Conservation (phyloP, 2,113 vertebrate species). For the Oostethus manadensis region DNA sequence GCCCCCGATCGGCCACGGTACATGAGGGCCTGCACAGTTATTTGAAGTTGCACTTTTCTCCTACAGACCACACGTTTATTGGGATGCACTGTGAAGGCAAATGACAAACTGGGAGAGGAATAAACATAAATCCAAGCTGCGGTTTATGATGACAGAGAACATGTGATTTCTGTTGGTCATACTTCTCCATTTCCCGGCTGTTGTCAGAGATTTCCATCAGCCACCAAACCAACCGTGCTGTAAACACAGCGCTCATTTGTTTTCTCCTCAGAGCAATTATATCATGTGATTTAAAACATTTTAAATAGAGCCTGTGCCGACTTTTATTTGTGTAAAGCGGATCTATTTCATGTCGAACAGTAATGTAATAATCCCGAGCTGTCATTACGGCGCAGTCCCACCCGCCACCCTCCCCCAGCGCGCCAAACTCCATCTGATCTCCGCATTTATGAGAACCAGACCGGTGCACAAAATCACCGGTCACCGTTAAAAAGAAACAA, state of each 20-base stretch:
- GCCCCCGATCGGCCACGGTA: neutral
- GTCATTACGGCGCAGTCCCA: constrained; percentile 69
- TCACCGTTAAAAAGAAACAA: constrained; percentile 20
- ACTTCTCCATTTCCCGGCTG: constrained; percentile 69
- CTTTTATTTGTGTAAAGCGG: constrained; percentile 76
- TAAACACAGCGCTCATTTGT: constrained; percentile 77
- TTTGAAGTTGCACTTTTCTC: constrained; percentile 8
- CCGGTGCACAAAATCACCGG: constrained; percentile 52
- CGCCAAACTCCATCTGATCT: constrained; percentile 67
- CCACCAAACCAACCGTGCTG: constrained; percentile 63
- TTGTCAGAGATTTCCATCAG: constrained; percentile 70
- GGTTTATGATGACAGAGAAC: constrained; percentile 64
- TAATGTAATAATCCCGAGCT: constrained; percentile 79
- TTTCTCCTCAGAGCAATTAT: constrained; percentile 72
- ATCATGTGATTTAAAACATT: constrained; percentile 75
- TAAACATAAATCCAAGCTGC: constrained; percentile 50
- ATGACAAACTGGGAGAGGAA: constrained; percentile 37
- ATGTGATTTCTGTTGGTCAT: constrained; percentile 70
- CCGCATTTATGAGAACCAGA: constrained; percentile 72
- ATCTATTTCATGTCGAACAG: constrained; percentile 75
- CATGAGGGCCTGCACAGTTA: neutral
- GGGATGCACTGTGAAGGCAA: constrained; percentile 42
- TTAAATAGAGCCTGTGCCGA: constrained; percentile 68
- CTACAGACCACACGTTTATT: constrained; percentile 7
- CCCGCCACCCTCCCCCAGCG: constrained; percentile 13